These are phyloP conservation scores for Caenorhabditis imperialis DNA, from an alignment of 2,888 invertebrate genomes.

Conservation along the genomic window DNA sequence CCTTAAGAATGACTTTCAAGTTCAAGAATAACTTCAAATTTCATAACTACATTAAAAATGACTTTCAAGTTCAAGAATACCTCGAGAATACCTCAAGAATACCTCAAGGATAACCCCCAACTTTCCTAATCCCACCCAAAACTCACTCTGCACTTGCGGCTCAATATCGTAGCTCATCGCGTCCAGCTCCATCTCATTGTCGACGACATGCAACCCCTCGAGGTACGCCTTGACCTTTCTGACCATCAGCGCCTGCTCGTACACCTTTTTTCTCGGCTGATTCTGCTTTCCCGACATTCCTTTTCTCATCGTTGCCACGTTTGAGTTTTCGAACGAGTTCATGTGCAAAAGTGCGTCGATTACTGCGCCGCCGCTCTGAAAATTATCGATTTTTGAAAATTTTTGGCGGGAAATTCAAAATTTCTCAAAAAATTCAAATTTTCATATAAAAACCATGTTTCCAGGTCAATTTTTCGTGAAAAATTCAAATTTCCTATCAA, in stretches of 20 bases:
- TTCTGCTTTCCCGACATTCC: constrained; percentile 52
- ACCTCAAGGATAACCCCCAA: too few species aligned
- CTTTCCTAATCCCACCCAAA: neutral
- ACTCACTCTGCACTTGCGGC: constrained; percentile 68
- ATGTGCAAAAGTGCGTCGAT: constrained; percentile 74
- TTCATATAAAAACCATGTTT: too few species aligned
- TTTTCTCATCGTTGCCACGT: constrained; percentile 74
- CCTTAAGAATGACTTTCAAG: too few species aligned
- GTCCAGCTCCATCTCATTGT: constrained; percentile 91
- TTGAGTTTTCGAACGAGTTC: constrained; percentile 73
- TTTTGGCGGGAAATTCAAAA: too few species aligned
- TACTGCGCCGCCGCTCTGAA: constrained; percentile 65
- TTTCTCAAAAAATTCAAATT: too few species aligned
- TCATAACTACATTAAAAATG: too few species aligned
- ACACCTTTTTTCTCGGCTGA: constrained; percentile 72
- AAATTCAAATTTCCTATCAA: neutral
- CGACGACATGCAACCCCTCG: constrained; percentile 90
- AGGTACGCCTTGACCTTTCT: constrained; percentile 95
- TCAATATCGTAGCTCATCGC: constrained; percentile 92
- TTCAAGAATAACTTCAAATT: too few species aligned
- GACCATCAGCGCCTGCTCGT: constrained; percentile 90
- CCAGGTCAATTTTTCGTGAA: neutral
- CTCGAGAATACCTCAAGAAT: too few species aligned
- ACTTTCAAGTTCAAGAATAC: too few species aligned
- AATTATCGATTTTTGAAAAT: too few species aligned